Base-by-base conservation (phyloP, 2,888 invertebrate species). In the Andrena minutula region DNA sequence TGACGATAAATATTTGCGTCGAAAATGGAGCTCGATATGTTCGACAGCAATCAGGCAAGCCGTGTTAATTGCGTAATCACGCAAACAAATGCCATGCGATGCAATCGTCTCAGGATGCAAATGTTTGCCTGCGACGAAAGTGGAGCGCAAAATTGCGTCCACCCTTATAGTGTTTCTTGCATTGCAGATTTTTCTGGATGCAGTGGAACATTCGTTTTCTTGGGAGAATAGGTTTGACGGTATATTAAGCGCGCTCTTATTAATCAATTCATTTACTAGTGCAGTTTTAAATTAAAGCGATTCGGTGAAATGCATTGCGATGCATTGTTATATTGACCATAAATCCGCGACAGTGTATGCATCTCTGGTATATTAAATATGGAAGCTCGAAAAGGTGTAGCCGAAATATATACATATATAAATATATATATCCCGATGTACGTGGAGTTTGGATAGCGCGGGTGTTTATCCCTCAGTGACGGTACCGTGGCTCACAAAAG, bases 1-100 rank as follows among this genome's bases (percentile, higher is more conserved):
- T 80, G 79, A 63, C 72, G 72, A 79, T 71, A 80, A 80, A 80
- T 68, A 56, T 80, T 80, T 80, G 72, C 80, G 7, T 1, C 35
- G 79, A 79, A 72, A 80, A 79, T 79, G 66, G 72, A 79, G 66
- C 80, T 72, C 72, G 53, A 72, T 79, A 63, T 51, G 63, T 80
- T 68, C 61, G 35, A 8, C 56, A 63, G 61, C 65, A 63, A 80
- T 79, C 79, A 80, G 66, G 32, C 66, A 53, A 60, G 26, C 79
- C 12, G 61, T 56, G 66, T 66, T 72, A 80, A 80, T 72, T 72
- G 79, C 66, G 72, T 35, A 66, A 79, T 79, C 61, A 63, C 28
- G 72, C 23, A 64, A 80, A 80, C 56, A 63, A 72, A 68, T 47
- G 35, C 63, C 32, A 70, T 23, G 35, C 79, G 51, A 58, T 30